A percentile compares a stretch with the other conserved stretches of the same genome.
These are phyloP conservation scores for Hyppa rectilinea DNA, from an alignment of 2,888 invertebrate genomes.

Conservation along the genomic window DNA sequence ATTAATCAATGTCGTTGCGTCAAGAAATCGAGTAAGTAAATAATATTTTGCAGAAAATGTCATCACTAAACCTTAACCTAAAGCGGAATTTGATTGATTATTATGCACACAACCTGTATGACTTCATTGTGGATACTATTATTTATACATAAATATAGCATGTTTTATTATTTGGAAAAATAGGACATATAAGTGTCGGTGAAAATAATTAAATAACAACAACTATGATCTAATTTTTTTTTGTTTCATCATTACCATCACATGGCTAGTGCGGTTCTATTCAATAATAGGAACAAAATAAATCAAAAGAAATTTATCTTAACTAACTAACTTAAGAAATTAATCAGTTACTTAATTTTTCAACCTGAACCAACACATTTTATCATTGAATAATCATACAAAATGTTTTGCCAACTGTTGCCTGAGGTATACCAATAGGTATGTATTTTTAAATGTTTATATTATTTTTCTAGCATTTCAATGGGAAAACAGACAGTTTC, in stretches of 20 bases:
- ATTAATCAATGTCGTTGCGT: slow-evolving; percentile 82
- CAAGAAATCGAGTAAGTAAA: slow-evolving; percentile 85
- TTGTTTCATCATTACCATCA: slow-evolving; percentile 54
- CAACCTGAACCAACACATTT: slow-evolving; percentile 30
- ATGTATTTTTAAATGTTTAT: slow-evolving; percentile 1
- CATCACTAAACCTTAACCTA: slow-evolving; percentile 73
- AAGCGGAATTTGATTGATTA: slow-evolving; percentile 80
- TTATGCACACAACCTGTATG: slow-evolving; percentile 70
- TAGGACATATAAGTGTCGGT: background rate
- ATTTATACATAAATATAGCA: slow-evolving; percentile 66
- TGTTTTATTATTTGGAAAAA: slow-evolving; percentile 1
- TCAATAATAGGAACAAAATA: background rate
- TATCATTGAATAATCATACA: slow-evolving; percentile 2
- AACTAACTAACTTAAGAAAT: too few species aligned
- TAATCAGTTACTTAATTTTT: background rate
- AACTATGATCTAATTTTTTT: slow-evolving; percentile 36
- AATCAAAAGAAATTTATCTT: background rate
- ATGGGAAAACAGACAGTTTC: slow-evolving; percentile 84
- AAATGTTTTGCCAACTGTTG: background rate
- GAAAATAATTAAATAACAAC: background rate
- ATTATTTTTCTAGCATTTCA: slow-evolving; percentile 77
- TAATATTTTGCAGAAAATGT: slow-evolving; percentile 44
- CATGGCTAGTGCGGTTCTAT: slow-evolving; percentile 40
- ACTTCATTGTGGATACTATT: slow-evolving; percentile 71
- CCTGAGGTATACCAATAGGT: background rate